Percentiles rank a stretch among this genome's conserved stretches.
Conservation (phyloP, 2,797 vertebrate species). For the Poecilia velifera region DNA sequence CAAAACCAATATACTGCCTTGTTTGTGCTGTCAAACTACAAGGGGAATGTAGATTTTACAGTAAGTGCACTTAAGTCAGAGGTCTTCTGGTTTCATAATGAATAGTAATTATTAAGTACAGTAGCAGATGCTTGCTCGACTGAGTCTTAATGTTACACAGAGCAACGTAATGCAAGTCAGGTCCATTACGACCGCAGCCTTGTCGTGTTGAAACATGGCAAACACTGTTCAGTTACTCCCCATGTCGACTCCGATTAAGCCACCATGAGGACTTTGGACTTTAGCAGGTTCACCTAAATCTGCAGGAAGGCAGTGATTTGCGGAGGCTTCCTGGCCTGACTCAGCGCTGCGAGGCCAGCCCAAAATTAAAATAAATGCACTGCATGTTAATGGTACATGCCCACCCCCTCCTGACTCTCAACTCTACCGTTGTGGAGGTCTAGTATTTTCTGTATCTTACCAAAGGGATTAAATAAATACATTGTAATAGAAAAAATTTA, state of each 20-base stretch:
- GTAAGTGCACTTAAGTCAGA: neutral
- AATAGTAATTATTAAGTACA: constrained; percentile 15
- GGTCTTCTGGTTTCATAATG: neutral
- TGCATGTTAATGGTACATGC: neutral
- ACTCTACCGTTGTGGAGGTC: neutral
- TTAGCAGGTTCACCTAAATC: constrained; percentile 20
- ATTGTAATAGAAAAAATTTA: neutral
- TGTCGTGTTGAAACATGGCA: constrained; percentile 36
- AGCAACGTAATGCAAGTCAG: constrained; percentile 19
- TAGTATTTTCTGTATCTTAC: neutral
- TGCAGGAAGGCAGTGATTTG: constrained; percentile 11
- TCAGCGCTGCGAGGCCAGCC: constrained; percentile 2
- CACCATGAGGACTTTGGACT: constrained; percentile 16
- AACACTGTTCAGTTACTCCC: constrained; percentile 21
- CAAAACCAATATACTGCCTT: neutral
- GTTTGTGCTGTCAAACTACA: neutral
- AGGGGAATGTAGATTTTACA: neutral
- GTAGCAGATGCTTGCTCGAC: constrained; percentile 17
- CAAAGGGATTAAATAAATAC: neutral
- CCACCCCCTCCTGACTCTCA: neutral
- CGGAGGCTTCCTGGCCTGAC: constrained; percentile 6
- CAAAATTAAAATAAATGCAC: neutral
- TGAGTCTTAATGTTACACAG: neutral
- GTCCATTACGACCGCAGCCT: constrained; percentile 18
- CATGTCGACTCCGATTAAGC: constrained; percentile 19